Percentiles rank a stretch among this genome's conserved stretches.
Conservation (phyloP, 1,140 invertebrate genomes). For the Vanessa atalanta region DNA sequence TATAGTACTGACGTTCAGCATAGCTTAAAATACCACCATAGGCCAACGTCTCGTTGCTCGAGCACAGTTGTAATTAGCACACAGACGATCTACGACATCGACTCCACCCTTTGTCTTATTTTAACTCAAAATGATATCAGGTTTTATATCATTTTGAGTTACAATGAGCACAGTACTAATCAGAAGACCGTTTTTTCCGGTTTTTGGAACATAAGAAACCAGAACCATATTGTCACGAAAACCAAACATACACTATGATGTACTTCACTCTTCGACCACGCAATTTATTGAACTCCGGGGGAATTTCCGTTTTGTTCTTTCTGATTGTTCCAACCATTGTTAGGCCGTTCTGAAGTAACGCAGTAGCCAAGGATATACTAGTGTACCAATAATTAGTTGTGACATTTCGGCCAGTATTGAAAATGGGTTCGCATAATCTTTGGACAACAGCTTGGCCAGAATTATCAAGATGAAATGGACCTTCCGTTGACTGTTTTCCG, state of each 20-base stretch:
- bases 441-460: background rate
- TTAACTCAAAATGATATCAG: background rate
- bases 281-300: too few relatives aligned
- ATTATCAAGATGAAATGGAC: background rate
- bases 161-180: too few relatives aligned
- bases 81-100: background rate
- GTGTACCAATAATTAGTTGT: background rate
- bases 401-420: background rate
- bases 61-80: slow-evolving; percentile 3
- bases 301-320: too few relatives aligned
- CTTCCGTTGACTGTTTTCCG: background rate
- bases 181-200: too few relatives aligned
- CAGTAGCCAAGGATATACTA: background rate
- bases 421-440: background rate
- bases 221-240: too few relatives aligned
- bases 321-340: too few relatives aligned
- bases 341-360: too few relatives aligned
- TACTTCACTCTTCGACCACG: too few relatives aligned
- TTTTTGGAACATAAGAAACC: too few relatives aligned
- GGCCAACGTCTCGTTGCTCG: slow-evolving; percentile 6
- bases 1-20: background rate
- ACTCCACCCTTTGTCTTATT: slow-evolving; percentile 3
- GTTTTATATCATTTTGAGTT: too few relatives aligned
- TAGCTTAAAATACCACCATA: slow-evolving; percentile 14
- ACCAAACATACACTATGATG: too few relatives aligned